Evolutionary conservation across 1,140 invertebrate species (phyloP), one percentile per base, ranked within the genome.

Genomic region (Temnothorax curvispinosus): DNA sequence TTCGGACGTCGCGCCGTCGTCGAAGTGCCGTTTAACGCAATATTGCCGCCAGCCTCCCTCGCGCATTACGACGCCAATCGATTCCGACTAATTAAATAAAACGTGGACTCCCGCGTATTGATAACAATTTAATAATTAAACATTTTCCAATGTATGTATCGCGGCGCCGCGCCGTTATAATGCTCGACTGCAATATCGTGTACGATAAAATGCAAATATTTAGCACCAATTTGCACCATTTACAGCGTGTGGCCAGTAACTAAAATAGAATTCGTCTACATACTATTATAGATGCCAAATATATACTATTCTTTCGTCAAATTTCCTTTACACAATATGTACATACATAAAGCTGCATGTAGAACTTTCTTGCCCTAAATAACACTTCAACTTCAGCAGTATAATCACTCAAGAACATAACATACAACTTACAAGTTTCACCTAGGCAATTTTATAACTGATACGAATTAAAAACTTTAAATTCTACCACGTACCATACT

Each of bases 121-220:
- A 82, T 81, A 71, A 71, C 9, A 54, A 54, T 84, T 84, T 84
- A 47, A 84, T 84, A 74, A 84, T 75, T 44, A 44, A 50, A 75
- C 27, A 44, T 84, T 74, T 60, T 50, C 80, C 27, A 6, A 50
- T 41, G 27, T 56, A 69, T 1, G 15, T 13, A 32, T 50, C 21
- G 69, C 78, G 65, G 27, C 41, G 32, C 4, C 27, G 21, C 50
- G 27, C 27, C 27, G 27, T 50, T 65, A 21, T 41, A 41, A 38
- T 65, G 18, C 27, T 60, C 18, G 47, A 18, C 58, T 27, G 44
- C 8, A 27, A 58, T 74, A 60, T 21, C 11, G 54, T 21, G 38
- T 21, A 13, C 52, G 41, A 72, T 6, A 21, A 74, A 74, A 60
- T 41, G 41, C 69, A 47, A 47, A 84, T 54, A 75, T 84, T 75